Base-by-base conservation (phyloP, 2,888 invertebrate species). In the Drosophila leonis region DNA sequence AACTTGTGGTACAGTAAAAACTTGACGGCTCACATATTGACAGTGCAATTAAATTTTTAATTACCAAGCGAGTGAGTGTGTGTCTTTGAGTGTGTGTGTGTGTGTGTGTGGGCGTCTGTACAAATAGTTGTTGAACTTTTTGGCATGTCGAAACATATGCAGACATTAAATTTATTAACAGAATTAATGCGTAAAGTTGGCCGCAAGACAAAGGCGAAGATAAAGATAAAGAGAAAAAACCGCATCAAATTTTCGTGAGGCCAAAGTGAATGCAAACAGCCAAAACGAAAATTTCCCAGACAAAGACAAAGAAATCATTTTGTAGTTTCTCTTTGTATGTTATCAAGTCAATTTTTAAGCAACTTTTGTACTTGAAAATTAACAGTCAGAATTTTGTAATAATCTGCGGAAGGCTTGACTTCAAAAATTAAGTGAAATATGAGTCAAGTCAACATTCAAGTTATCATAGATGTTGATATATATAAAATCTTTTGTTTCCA, bases 111-210 rank as follows among this genome's bases (percentile, higher is more conserved):
- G 37, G 54, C 37, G 54, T 39, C 54, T 54, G 54, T 39, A 44
- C 76, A 69, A 80, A 72, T 74, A 80, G 70, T 67, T 80, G 49
- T 7, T 20, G 61, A 88, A 86, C 74, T 89, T 76, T 68, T 66
- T 66, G 51, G 24, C 61, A 64, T 57, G 44, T 46, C 44, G 55
- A 69, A 67, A 60, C 48, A 77, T 52, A 51, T 64, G 74, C 68
- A 71, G 68, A 75, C 84, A 85, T 87, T 87, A 89, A 89, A 87
- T 83, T 83, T 85, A 85, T 85, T 85, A 85, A 85, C 90, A 76
- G 75, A 87, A 89, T 89, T 89, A 85, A 85, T 89, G 84, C 73
- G 67, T 65, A 79, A 85, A 85, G 73, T 85, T 84, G 63, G 18
- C 65, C 10, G 39, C 48, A 75, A 73, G 72, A 72, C 72, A 46